phyloP scores from a whole-genome alignment of 2,797 vertebrate species.

The Hyperoplus lanceolatus region DNA sequence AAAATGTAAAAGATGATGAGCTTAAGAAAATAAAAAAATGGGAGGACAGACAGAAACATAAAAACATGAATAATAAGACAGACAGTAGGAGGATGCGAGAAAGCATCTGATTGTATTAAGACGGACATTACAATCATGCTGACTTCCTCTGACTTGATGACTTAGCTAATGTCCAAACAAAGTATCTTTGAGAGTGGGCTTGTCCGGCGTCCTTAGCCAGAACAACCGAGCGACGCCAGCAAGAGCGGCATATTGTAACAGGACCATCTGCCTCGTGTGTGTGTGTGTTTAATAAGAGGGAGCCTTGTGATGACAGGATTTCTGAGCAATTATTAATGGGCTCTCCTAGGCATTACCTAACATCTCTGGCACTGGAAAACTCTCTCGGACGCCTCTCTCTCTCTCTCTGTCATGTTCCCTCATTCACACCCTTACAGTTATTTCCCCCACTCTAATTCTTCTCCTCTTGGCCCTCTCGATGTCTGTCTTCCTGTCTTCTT shows the following conservation, averaged over 20 bases:
- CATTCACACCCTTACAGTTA: conserved; percentile 42
- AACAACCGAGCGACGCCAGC: conserved; percentile 21
- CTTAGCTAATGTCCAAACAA: conserved; percentile 53
- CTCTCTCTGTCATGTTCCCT: conserved; percentile 43
- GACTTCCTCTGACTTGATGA: conserved; percentile 64
- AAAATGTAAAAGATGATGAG: not conserved
- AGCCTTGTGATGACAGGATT: conserved; percentile 50
- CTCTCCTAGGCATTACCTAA: conserved; percentile 17
- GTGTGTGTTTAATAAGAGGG: conserved; percentile 7
- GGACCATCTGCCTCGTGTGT: conserved; percentile 54
- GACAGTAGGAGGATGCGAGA: conserved; percentile 18
- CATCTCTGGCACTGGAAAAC: conserved; percentile 41
- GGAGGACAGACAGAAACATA: not conserved
- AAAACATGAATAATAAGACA: not conserved
- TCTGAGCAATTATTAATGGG: conserved; percentile 59
- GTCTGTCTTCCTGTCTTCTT: conserved; percentile 28
- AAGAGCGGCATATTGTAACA: conserved; percentile 19
- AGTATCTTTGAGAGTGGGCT: conserved; percentile 36
- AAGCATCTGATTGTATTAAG: conserved; percentile 58
- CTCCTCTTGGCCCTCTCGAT: not conserved
- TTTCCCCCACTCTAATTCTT: conserved; percentile 4
- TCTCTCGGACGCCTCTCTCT: conserved; percentile 18
- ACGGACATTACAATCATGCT: conserved; percentile 59
- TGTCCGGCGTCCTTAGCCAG: conserved; percentile 48
- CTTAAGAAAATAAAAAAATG: not conserved